Evolutionary conservation across 2,113 vertebrate genomes (phyloP).

Genomic region (Eleginops maclovinus): DNA sequence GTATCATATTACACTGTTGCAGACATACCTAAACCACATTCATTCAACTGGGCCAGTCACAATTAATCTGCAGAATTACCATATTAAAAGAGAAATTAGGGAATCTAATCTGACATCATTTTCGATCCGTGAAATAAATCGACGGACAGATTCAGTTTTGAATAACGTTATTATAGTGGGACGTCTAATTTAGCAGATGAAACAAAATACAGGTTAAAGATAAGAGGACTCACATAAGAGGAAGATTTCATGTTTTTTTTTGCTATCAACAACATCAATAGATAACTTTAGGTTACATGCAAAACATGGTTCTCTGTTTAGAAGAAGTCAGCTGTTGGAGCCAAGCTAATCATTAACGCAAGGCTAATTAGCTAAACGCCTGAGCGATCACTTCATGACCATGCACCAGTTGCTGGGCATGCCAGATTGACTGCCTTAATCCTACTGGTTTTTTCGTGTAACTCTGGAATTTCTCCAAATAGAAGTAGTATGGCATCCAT

Average conservation of each 20-base stretch:
- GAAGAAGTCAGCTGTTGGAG: not conserved
- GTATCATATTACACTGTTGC: slow-evolving; percentile 14
- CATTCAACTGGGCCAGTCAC: not conserved
- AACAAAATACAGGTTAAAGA: not conserved
- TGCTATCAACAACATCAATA: not conserved
- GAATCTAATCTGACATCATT: not conserved
- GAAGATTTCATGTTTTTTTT: not conserved
- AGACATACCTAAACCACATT: slow-evolving; percentile 24
- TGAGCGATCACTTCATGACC: not conserved
- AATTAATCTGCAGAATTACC: slow-evolving; percentile 13
- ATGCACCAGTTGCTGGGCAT: not conserved
- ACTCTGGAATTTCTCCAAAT: not conserved
- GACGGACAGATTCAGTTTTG: slow-evolving; percentile 8
- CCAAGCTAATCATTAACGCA: not conserved
- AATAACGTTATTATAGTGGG: slow-evolving; percentile 5
- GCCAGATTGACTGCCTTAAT: not conserved
- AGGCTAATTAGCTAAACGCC: not conserved
- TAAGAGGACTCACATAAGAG: not conserved
- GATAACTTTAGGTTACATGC: not conserved
- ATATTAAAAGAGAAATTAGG: slow-evolving; percentile 20
- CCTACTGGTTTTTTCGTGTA: not conserved
- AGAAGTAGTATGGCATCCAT: no score
- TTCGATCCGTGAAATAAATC: not conserved
- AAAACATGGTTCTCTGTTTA: not conserved
- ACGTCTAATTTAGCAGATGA: not conserved